A percentile compares a stretch with the other conserved stretches of the same genome.
phyloP scores from a whole-genome alignment of 2,113 vertebrate species.

The Rallus limicola region DNA sequence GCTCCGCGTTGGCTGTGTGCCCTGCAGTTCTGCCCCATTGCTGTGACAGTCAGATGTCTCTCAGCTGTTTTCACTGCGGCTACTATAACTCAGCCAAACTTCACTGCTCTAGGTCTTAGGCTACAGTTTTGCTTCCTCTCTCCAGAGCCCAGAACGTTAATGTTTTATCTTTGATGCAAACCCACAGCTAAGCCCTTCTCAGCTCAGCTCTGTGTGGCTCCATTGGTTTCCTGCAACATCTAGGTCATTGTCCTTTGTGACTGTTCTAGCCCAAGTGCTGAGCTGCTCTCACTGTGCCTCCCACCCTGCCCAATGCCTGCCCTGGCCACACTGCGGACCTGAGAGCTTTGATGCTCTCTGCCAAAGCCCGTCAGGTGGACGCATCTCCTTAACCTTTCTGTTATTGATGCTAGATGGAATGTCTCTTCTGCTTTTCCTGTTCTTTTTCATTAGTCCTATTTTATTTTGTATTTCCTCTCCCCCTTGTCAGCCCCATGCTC shows the following conservation, averaged over 20 bases:
- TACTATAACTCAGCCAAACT: neutral
- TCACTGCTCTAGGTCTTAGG: neutral
- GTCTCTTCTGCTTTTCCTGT: neutral
- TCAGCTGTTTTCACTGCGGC: neutral
- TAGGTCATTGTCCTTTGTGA: neutral
- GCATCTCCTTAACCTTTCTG: neutral
- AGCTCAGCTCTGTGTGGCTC: neutral
- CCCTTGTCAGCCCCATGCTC: rapidly evolving
- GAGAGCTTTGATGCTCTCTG: neutral
- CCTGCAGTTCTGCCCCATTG: neutral
- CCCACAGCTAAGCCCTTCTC: neutral
- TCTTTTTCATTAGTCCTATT: neutral
- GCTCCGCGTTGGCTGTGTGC: neutral
- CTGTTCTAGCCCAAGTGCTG: neutral
- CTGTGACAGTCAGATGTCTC: neutral
- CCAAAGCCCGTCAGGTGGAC: neutral
- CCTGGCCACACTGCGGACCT: neutral
- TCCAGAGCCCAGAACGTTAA: neutral
- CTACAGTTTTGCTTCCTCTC: neutral
- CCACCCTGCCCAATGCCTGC: neutral
- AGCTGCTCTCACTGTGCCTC: neutral
- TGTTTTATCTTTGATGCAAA: neutral
- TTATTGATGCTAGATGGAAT: neutral
- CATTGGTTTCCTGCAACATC: neutral
- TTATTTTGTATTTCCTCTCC: neutral